These are phyloP conservation scores for Kradibia gibbosae DNA, from an alignment of 1,140 invertebrate species.

Conservation along the genomic window DNA sequence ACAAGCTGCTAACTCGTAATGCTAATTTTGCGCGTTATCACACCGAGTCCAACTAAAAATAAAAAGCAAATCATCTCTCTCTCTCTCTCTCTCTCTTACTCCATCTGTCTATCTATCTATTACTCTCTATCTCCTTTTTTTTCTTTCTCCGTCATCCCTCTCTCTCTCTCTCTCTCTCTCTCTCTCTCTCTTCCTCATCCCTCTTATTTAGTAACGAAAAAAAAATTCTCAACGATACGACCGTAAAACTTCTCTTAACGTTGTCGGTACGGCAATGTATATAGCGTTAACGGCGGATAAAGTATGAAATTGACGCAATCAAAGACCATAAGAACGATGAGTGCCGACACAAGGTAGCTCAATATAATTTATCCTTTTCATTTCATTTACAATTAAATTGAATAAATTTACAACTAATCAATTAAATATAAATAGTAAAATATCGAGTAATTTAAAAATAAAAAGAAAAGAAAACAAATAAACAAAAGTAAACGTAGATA, in stretches of 20 bases:
- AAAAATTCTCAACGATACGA: constrained; percentile 19
- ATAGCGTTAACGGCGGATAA: constrained; percentile 20
- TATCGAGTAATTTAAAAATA: too few relatives aligned
- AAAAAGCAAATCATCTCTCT: neutral
- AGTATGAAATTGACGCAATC: constrained; percentile 29
- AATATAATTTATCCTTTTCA: constrained; percentile 7
- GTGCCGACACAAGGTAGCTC: constrained; percentile 66
- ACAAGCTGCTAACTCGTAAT: neutral
- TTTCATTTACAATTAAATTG: neutral
- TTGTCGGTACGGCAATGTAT: neutral
- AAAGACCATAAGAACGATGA: constrained; percentile 52
- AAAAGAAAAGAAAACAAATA: neutral
- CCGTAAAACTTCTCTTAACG: constrained; percentile 41
- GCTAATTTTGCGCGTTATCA: neutral
- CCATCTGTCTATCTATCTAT: too few relatives aligned
- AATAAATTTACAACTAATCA: neutral
- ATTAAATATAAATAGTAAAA: neutral
- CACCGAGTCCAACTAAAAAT: neutral
- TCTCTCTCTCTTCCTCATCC: too few relatives aligned
- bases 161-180: too few relatives aligned
- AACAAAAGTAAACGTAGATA: neutral
- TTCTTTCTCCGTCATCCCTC: too few relatives aligned
- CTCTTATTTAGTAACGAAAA: neutral
- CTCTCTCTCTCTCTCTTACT: too few relatives aligned
- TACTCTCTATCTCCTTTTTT: too few relatives aligned